phyloP scores from a whole-genome alignment of 2,797 vertebrate species.

The Crenuchus spilurus region DNA sequence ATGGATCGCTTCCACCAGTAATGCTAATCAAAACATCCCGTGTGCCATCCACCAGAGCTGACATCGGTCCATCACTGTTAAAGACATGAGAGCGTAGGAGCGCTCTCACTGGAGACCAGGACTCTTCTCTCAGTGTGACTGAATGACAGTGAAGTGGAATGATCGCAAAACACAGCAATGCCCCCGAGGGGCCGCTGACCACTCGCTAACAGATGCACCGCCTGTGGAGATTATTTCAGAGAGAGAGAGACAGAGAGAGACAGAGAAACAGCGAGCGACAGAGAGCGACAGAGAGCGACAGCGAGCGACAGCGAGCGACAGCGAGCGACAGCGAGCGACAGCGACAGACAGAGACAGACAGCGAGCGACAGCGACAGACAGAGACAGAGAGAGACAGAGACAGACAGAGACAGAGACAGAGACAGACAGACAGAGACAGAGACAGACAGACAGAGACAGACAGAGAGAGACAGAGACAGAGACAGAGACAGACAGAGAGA shows the following conservation, averaged over 20 bases:
- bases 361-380: too few species aligned
- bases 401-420: too few species aligned
- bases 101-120: not conserved
- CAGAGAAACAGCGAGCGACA: not conserved
- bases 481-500: too few species aligned
- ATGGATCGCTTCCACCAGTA: not conserved
- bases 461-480: too few species aligned
- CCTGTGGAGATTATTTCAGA: conserved; percentile 34
- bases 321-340: too few species aligned
- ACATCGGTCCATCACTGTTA: not conserved
- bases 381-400: too few species aligned
- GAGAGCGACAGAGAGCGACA: not conserved
- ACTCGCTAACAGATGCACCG: conserved; percentile 39
- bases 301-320: too few species aligned
- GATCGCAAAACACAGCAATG: conserved; percentile 19
- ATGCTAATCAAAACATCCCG: not conserved
- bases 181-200: conserved; percentile 27
- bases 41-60: not conserved
- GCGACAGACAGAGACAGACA: too few species aligned
- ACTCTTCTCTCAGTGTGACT: not conserved
- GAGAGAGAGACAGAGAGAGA: not conserved
- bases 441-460: too few species aligned
- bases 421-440: too few species aligned
- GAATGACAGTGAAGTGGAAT: conserved; percentile 8
- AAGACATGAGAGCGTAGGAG: not conserved